A percentile compares a stretch with the other conserved stretches of the same genome.
These are phyloP conservation scores for Eidolon helvum DNA, from an alignment of 2,113 vertebrate species.

Conservation along the genomic window DNA sequence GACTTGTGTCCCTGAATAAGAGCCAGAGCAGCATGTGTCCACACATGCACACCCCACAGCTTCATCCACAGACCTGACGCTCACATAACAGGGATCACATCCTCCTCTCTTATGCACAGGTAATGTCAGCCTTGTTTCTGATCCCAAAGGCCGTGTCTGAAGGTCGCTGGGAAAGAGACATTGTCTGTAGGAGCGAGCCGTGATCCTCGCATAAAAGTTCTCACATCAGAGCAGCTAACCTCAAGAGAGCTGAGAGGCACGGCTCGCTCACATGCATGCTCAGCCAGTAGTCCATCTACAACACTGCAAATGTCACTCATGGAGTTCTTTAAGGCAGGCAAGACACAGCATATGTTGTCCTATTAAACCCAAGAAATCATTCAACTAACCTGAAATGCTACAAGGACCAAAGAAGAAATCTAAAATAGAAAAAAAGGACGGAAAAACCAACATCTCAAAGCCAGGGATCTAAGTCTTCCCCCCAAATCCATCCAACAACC, in stretches of 20 bases:
- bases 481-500: neutral
- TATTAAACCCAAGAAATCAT: neutral
- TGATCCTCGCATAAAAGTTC: neutral
- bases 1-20: neutral
- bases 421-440: neutral
- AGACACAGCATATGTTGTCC: neutral
- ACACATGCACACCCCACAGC: neutral
- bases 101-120: neutral
- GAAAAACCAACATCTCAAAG: slow-evolving; percentile 26
- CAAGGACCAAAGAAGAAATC: neutral
- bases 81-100: neutral
- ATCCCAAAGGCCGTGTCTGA: neutral
- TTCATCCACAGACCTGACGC: neutral
- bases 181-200: neutral
- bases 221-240: neutral
- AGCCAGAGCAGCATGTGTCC: neutral
- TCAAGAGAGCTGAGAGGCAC: neutral
- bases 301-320: neutral
- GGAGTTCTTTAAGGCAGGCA: neutral
- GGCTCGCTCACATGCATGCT: neutral
- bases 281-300: neutral
- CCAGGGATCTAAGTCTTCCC: neutral
- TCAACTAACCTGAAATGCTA: neutral
- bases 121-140: neutral
- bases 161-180: neutral